Conservation (phyloP, 2,113 vertebrate genomes). For the Eleginops maclovinus region DNA sequence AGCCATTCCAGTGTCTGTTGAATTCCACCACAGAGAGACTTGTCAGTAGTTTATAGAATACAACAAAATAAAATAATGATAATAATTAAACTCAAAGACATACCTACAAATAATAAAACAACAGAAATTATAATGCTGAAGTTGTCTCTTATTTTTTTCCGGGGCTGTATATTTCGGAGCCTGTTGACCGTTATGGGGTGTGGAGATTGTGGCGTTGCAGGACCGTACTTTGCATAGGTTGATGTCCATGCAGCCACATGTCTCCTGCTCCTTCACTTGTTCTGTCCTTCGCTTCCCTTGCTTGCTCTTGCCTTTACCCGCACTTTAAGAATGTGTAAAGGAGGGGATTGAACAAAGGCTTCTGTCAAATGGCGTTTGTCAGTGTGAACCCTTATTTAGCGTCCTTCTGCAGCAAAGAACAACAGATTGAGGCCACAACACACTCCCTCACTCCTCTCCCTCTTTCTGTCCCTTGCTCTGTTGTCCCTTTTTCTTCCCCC, state of each 20-base stretch:
- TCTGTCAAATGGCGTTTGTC: conserved; percentile 68
- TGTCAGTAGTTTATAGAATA: no score
- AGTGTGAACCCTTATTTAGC: conserved; percentile 60
- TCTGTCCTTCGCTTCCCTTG: conserved; percentile 1
- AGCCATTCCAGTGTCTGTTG: no score
- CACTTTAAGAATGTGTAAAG: conserved; percentile 37
- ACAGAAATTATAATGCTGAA: no score
- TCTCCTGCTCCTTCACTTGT: conserved; percentile 7
- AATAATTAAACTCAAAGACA: no score
- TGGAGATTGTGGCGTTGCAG: background rate
- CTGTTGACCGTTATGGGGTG: conserved; percentile 1
- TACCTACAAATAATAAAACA: no score
- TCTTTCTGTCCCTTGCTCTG: conserved; percentile 23
- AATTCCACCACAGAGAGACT: no score
- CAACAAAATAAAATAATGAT: no score
- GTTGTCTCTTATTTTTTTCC: no score
- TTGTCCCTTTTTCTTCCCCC: conserved; percentile 6
- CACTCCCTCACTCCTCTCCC: conserved; percentile 8
- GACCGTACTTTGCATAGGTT: background rate
- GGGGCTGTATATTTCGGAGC: conserved; percentile 14
- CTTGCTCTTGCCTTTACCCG: conserved; percentile 1
- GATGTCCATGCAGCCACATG: background rate
- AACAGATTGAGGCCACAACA: conserved; percentile 60
- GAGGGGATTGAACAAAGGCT: conserved; percentile 52
- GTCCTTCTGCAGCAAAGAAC: conserved; percentile 47